Evolutionary conservation across 2,113 vertebrate genomes (phyloP), one percentile per base, ranked within the genome.

Genomic region (Apaloderma vittatum): DNA sequence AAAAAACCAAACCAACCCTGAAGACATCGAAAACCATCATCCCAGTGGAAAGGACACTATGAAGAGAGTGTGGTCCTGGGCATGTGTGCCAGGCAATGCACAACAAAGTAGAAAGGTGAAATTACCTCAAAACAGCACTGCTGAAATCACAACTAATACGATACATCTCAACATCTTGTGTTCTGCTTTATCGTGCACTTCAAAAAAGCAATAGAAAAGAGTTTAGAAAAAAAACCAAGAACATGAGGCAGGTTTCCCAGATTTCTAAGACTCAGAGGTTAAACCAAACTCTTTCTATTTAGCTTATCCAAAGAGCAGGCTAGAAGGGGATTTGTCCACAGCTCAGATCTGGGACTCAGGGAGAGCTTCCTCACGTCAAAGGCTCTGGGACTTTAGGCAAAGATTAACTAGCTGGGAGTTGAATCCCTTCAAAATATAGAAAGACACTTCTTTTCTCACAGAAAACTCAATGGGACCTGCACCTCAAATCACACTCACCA

Each of bases 21-120:
- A 32, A 85, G 70, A 36, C 37, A 48, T 12, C 3, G 3, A 22
- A 76, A 78, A 11, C 32, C 43, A n/a, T 23, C 59, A 74, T 12
- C 8, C 29, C 78, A 45, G 21, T 4, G 6, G 65, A 63, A 54
- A 67, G 37, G 78, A 66, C 30, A 15, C 19, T 2, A 5, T 4
- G 43, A 49, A 45, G 23, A 34, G 3, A 54, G 10, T 0, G 4
- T 48, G 68, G 23, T 57, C 45, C 54, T 48, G 32, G n/a, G 51
- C 49, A 49, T 11, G 6, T 2, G 23, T 37, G n/a, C 20, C 36
- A 23, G 22, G 30, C 11, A 48, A 40, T 0, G 0, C 2, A 22
- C 58, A 77, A 51, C 46, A 81, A 46, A 84, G 8, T 1, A 67
- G 68, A 52, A 71, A 92, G 21, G 37, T 63, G 52, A 72, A 18